Percentiles rank a stretch among this genome's conserved stretches.
These are phyloP conservation scores for Drosophila baimaii DNA, from an alignment of 1,140 invertebrate genomes.

Conservation along the genomic window DNA sequence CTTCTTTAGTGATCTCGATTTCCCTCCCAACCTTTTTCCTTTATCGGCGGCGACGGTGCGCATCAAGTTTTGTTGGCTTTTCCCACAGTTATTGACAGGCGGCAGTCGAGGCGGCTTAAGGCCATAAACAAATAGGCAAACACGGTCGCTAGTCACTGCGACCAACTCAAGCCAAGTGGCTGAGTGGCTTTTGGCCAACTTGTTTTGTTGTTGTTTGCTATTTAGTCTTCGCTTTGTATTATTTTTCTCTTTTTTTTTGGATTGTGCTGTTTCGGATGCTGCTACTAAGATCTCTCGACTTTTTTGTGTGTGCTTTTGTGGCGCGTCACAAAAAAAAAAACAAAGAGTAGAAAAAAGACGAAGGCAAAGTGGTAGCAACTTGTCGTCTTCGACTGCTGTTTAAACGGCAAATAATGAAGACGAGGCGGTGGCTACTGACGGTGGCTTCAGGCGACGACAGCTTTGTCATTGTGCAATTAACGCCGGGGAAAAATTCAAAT, in stretches of 20 bases:
- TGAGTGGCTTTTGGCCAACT: slow-evolving; percentile 77
- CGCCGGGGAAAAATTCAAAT: slow-evolving; percentile 74
- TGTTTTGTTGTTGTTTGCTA: slow-evolving; percentile 46
- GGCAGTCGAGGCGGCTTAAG: slow-evolving; percentile 66
- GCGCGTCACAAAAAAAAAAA: slow-evolving; percentile 30
- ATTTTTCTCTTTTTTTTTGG: slow-evolving; percentile 20
- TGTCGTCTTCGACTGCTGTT: slow-evolving; percentile 76
- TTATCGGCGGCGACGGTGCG: slow-evolving; percentile 14
- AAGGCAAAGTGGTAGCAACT: slow-evolving; percentile 60
- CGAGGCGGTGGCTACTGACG: slow-evolving; percentile 60
- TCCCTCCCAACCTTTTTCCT: slow-evolving; percentile 1
- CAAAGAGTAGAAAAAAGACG: slow-evolving; percentile 3
- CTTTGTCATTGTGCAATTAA: slow-evolving; percentile 82
- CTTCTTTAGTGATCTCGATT: slow-evolving; percentile 35
- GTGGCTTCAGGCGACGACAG: slow-evolving; percentile 57
- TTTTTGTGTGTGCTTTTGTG: slow-evolving; percentile 59
- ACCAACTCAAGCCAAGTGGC: slow-evolving; percentile 51
- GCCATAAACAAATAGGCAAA: slow-evolving; percentile 80
- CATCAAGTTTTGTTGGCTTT: slow-evolving; percentile 75
- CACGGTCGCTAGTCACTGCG: slow-evolving; percentile 56
- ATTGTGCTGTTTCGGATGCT: slow-evolving; percentile 52
- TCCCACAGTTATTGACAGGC: slow-evolving; percentile 79
- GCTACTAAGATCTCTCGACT: slow-evolving; percentile 58
- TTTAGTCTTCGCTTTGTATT: slow-evolving; percentile 46
- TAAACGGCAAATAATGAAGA: slow-evolving; percentile 73